Percentiles rank a stretch among this genome's conserved stretches.
phyloP scores from a whole-genome alignment of 2,888 invertebrate species.

The Girardia tigrina region DNA sequence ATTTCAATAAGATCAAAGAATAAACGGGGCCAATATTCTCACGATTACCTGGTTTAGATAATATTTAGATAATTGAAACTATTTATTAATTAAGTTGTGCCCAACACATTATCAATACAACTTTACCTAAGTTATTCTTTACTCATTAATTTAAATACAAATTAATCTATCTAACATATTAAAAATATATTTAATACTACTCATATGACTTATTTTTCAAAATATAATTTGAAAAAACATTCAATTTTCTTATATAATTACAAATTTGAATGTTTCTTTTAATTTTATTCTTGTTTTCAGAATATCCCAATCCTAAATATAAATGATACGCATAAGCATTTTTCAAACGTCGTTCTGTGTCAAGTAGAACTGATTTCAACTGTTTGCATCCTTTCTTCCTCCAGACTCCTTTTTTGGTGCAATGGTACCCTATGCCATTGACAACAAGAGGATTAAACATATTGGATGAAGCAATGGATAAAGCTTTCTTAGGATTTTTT shows the following conservation, averaged over 20 bases:
- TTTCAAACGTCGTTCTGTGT: not conserved
- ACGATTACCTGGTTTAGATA: too few species aligned
- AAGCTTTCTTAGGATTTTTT: not conserved
- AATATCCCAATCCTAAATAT: conserved; percentile 12
- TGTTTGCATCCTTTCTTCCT: not conserved
- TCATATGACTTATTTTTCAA: too few species aligned
- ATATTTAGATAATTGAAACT: too few species aligned
- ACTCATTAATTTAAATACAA: too few species aligned
- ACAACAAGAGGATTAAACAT: conserved; percentile 4
- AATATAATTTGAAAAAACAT: not conserved
- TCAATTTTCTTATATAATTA: not conserved
- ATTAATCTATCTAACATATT: too few species aligned
- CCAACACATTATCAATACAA: too few species aligned
- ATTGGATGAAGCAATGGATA: not conserved
- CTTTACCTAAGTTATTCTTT: too few species aligned
- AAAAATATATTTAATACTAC: too few species aligned
- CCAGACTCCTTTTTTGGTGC: not conserved
- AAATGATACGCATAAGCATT: not conserved
- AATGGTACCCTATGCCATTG: not conserved
- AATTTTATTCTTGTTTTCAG: not conserved
- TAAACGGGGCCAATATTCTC: too few species aligned
- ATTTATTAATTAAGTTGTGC: too few species aligned
- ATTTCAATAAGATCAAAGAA: too few species aligned
- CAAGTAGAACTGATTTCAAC: not conserved
- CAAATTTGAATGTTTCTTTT: not conserved